Conservation (phyloP, 1,140 invertebrate species). For the Heliconius melpomene region DNA sequence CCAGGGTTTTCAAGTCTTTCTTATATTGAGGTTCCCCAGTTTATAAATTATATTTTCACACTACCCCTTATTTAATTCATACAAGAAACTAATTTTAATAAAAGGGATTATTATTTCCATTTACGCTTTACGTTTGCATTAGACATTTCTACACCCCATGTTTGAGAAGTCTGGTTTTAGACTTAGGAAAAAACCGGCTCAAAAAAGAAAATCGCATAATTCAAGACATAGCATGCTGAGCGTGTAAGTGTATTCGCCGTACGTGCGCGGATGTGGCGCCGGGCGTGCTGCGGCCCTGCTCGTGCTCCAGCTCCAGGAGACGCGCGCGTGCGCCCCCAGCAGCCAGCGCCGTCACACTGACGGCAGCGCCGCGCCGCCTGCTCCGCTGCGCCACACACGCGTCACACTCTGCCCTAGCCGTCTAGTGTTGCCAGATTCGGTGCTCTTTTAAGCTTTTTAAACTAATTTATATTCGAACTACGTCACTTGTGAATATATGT, state of each 20-base stretch:
- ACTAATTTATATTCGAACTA: background rate
- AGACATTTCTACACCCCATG: too few relatives aligned
- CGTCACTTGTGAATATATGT: background rate
- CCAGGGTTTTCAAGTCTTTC: too few relatives aligned
- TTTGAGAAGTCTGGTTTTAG: too few relatives aligned
- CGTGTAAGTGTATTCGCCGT: slow-evolving; percentile 35
- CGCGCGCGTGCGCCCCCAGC: slow-evolving; percentile 52
- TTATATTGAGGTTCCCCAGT: too few relatives aligned
- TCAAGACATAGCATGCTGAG: slow-evolving; percentile 28
- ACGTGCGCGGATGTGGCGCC: slow-evolving; percentile 55
- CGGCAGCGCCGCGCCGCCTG: slow-evolving; percentile 33
- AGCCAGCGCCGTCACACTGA: slow-evolving; percentile 16
- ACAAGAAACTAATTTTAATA: background rate
- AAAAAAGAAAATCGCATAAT: background rate
- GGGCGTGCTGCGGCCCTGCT: slow-evolving; percentile 77
- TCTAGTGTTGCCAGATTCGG: background rate
- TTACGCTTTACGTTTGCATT: too few relatives aligned
- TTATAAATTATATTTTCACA: too few relatives aligned
- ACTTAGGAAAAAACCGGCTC: too few relatives aligned
- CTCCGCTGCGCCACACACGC: slow-evolving; percentile 41
- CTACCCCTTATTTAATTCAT: background rate
- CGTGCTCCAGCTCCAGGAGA: slow-evolving; percentile 73
- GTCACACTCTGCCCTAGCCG: background rate
- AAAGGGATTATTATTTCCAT: too few relatives aligned
- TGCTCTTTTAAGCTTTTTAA: background rate